A percentile compares a stretch with the other conserved stretches of the same genome.
These are phyloP conservation scores for Oreortyx pictus DNA, from an alignment of 2,797 vertebrate genomes.

Conservation along the genomic window DNA sequence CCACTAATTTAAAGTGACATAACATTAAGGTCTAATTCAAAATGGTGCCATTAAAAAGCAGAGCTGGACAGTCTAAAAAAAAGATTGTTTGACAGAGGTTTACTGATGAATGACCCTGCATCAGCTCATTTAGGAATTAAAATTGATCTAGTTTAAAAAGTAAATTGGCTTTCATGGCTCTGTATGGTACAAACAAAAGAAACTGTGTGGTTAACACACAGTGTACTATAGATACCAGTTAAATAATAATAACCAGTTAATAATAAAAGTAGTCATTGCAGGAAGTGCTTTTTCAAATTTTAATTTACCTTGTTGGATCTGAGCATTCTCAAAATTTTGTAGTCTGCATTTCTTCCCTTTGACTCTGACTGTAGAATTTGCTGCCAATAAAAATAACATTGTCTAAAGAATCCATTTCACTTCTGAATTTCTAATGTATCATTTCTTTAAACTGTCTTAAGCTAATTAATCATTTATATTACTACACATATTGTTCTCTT, in stretches of 20 bases:
- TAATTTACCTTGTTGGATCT: not conserved
- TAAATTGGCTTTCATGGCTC: slow-evolving; percentile 35
- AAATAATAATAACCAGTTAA: no score
- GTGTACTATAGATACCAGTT: not conserved
- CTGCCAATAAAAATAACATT: not conserved
- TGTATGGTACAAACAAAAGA: slow-evolving; percentile 20
- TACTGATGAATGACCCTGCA: slow-evolving; percentile 60
- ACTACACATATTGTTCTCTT: slow-evolving; percentile 23
- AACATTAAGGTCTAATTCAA: slow-evolving; percentile 58
- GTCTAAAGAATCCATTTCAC: not conserved
- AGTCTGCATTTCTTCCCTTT: not conserved
- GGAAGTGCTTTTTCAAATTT: not conserved
- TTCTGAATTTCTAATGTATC: not conserved
- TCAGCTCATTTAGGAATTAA: slow-evolving; percentile 50
- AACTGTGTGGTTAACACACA: not conserved
- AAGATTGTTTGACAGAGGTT: slow-evolving; percentile 23
- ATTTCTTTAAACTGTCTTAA: not conserved
- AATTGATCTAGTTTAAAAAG: slow-evolving; percentile 51
- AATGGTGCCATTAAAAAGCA: slow-evolving; percentile 55
- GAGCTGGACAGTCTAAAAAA: slow-evolving; percentile 41
- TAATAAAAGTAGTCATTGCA: not conserved
- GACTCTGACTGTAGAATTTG: not conserved
- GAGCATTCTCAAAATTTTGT: not conserved
- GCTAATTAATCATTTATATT: slow-evolving; percentile 27
- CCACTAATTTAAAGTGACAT: slow-evolving; percentile 55